Evolutionary conservation across 2,113 vertebrate genomes (phyloP), one percentile per base, ranked within the genome.

Genomic region (Psammodynastes pulverulentus): DNA sequence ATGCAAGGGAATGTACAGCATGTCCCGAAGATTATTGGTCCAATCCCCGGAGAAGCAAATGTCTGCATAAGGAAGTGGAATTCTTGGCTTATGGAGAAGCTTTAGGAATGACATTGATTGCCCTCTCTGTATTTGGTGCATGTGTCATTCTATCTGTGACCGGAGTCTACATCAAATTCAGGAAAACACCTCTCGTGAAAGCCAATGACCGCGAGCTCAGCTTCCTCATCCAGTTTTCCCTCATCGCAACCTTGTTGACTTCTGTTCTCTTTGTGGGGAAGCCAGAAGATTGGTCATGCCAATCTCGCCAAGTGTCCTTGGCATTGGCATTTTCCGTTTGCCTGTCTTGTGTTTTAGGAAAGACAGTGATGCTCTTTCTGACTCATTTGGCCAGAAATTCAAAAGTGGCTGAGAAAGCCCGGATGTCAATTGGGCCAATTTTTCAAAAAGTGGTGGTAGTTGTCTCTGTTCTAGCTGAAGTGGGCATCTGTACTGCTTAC

Each of bases 281-380:
- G 94, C 98, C 98, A 3, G 92, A 94, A 88, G 49, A 51, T 86
- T 98, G 98, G 98, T 98, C 97, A 92, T 98, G 98, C 95, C 98
- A 98, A 98, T 97, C 98, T 94, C 96, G 97, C 62, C 98, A 98
- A 94, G 97, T 98, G 23, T 97, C 96, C 0, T 96, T 99, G 89
- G 98, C 98, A 3, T 89, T 98, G 88, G 98, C 98, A 24, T 98
- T 98, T 46, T 97, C 98, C 51, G 95, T 98, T 79, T 97, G 96
- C 92, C 97, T 98, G 13, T 98, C 98, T 62, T 98, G 97, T 49
- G 96, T 98, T 93, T 98, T 98, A 95, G 98, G 98, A 67, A 99
- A 99, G 94, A 96, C 98, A 0, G 96, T 96, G 26, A 95, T 98
- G 87, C 94, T 98, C 89, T 98, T 98, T 98, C 93, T 98, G 84